A percentile compares a stretch with the other conserved stretches of the same genome.
phyloP scores from a whole-genome alignment of 2,113 vertebrate genomes.

The Calonectris borealis region DNA sequence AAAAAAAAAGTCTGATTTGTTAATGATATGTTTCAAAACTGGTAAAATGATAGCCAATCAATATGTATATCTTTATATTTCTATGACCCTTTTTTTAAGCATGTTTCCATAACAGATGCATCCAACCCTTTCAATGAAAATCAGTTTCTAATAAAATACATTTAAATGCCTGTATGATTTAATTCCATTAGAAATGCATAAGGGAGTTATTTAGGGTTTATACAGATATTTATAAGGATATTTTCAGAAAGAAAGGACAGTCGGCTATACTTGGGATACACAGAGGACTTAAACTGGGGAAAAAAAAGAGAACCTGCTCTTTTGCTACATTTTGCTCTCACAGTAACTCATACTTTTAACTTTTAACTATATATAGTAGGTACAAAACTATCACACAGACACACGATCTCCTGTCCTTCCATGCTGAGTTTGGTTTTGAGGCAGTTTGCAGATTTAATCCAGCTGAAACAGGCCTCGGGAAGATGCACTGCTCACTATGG shows the following conservation, averaged over 20 bases:
- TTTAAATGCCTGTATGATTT: neutral
- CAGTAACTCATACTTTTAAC: neutral
- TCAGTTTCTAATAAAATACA: neutral
- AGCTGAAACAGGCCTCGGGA: neutral
- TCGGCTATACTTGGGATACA: neutral
- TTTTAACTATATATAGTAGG: neutral
- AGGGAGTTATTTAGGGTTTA: neutral
- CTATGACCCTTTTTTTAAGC: neutral
- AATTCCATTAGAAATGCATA: neutral
- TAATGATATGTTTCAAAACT: neutral
- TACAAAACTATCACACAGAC: neutral
- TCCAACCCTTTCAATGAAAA: neutral
- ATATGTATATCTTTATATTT: neutral
- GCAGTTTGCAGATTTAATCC: neutral
- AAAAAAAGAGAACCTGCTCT: neutral
- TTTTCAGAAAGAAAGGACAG: neutral
- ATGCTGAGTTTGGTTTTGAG: neutral
- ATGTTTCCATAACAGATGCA: neutral
- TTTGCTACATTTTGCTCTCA: neutral
- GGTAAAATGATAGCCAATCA: neutral
- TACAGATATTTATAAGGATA: neutral
- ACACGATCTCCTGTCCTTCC: neutral
- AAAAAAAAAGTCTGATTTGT: neutral
- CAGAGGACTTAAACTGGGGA: neutral
- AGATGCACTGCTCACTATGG: neutral